Evolutionary conservation across 2,113 vertebrate species (phyloP).

Genomic region (Campylomormyrus numenius): DNA sequence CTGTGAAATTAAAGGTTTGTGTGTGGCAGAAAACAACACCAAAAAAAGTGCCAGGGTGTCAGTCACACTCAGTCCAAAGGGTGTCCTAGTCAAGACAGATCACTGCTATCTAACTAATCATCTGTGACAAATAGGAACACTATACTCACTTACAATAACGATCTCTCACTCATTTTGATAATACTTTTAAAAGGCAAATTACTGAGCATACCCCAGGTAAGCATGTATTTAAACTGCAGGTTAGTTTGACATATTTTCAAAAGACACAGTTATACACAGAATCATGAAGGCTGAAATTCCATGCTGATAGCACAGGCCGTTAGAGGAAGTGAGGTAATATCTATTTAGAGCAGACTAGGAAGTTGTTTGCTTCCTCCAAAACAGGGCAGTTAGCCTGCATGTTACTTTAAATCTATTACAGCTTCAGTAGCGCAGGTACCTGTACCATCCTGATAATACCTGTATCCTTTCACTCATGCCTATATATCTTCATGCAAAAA

Average conservation of each 20-base stretch:
- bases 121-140: background rate
- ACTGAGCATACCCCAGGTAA: background rate
- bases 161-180: background rate
- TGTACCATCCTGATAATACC: background rate
- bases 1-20: background rate
- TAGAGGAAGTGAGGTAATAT: constrained; percentile 4
- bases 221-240: background rate
- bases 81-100: background rate
- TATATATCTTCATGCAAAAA: background rate
- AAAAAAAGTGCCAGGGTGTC: background rate
- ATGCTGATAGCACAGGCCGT: background rate
- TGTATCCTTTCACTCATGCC: background rate
- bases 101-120: background rate
- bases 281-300: background rate
- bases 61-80: background rate
- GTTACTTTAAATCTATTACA: background rate
- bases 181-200: background rate
- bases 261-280: background rate
- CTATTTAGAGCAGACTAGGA: no score
- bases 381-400: background rate
- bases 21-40: background rate
- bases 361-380: background rate
- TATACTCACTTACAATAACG: background rate
- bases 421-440: background rate
- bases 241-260: background rate